Conservation (phyloP, 2,113 vertebrate species). For the Mystacornis crossleyi region DNA sequence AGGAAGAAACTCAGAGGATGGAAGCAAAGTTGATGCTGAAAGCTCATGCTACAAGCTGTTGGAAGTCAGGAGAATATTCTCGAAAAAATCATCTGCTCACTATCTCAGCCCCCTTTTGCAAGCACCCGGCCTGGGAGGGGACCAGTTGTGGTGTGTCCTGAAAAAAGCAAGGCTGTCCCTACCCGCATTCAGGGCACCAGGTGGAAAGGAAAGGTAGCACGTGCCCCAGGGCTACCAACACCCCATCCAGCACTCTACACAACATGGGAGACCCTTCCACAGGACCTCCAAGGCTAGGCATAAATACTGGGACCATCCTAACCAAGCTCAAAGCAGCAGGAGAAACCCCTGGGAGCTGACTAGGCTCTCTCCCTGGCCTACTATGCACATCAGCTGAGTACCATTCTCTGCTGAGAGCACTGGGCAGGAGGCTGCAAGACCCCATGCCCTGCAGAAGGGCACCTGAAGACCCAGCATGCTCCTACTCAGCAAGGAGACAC, state of each 20-base stretch:
- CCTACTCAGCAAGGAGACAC: background rate
- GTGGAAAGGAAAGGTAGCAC: background rate
- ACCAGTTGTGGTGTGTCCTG: background rate
- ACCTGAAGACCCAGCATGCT: background rate
- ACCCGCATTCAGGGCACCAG: background rate
- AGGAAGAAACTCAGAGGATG: background rate
- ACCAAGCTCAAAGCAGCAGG: background rate
- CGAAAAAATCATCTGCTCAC: background rate
- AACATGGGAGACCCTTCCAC: background rate
- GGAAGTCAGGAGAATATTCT: background rate
- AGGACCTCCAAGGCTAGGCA: background rate
- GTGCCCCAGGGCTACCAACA: background rate
- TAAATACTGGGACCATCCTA: background rate
- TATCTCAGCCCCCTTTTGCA: background rate
- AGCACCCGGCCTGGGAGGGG: background rate
- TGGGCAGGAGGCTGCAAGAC: background rate
- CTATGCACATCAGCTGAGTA: fast-evolving
- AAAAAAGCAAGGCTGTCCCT: background rate
- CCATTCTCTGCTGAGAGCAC: background rate
- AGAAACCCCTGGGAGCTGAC: background rate
- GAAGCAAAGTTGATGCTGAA: background rate
- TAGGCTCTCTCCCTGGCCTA: background rate
- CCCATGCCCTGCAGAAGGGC: background rate
- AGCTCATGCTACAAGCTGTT: background rate
- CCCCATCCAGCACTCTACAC: background rate